A percentile compares a stretch with the other conserved stretches of the same genome.
phyloP scores from a whole-genome alignment of 2,113 vertebrate genomes.

The Fukomys damarensis region DNA sequence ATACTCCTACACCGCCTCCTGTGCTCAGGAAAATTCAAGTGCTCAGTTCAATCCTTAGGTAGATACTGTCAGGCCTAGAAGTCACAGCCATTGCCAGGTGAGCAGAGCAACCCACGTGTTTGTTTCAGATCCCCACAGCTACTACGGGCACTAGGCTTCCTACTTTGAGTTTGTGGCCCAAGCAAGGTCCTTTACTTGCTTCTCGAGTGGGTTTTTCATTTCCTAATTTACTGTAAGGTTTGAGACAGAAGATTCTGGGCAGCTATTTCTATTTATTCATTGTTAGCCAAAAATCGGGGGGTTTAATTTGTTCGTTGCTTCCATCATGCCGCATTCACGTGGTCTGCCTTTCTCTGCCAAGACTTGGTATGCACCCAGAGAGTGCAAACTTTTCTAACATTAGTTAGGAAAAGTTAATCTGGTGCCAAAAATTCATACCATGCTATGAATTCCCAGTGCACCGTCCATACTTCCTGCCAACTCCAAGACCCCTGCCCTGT shows the following conservation, averaged over 20 bases:
- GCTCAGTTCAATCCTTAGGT: background rate
- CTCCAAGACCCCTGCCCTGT: background rate
- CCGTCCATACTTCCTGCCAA: background rate
- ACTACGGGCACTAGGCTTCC: background rate
- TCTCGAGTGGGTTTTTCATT: background rate
- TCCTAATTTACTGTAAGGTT: background rate
- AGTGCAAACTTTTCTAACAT: background rate
- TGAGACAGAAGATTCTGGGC: background rate
- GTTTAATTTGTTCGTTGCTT: background rate
- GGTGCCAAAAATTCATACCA: background rate
- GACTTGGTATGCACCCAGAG: background rate
- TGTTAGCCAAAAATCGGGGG: background rate
- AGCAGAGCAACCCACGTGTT: background rate
- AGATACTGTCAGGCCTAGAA: background rate
- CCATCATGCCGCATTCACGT: background rate
- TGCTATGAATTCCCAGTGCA: background rate
- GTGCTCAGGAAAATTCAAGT: background rate
- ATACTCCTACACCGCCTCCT: background rate
- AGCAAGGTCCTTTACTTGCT: background rate
- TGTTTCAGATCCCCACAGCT: background rate
- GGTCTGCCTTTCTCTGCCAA: background rate
- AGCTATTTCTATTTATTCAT: background rate
- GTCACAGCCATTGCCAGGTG: background rate
- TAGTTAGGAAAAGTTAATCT: background rate
- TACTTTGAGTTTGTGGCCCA: background rate